phyloP scores from a whole-genome alignment of 2,797 vertebrate species.

The Pangasius djambal region DNA sequence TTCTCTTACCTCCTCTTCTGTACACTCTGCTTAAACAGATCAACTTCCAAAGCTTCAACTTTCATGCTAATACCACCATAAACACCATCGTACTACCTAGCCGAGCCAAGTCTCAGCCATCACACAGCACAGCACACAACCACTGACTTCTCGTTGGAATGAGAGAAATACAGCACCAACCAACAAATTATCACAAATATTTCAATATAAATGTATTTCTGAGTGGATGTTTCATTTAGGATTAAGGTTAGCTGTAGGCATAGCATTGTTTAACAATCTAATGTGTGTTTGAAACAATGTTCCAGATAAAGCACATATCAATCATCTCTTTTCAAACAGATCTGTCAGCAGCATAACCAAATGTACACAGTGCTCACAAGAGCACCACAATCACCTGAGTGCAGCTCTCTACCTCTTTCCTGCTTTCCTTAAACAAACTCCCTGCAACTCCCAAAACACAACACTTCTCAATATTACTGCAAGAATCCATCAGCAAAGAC shows the following conservation, averaged over 20 bases:
- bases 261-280: not conserved
- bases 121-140: not conserved
- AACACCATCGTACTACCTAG: not conserved
- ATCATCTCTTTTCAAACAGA: conserved; percentile 17
- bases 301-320: not conserved
- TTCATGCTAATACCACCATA: not conserved
- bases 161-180: not conserved
- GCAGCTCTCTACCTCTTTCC: not conserved
- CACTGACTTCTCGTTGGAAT: not conserved
- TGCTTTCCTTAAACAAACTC: conserved; percentile 7
- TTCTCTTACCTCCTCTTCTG: not conserved
- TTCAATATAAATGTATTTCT: not conserved
- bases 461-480: not conserved
- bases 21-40: not conserved
- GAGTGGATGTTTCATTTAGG: not conserved
- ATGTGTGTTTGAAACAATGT: not conserved
- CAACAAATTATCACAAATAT: not conserved
- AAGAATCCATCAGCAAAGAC: not conserved
- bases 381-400: not conserved
- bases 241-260: not conserved
- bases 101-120: not conserved
- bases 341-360: not conserved
- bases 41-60: not conserved
- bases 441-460: not conserved
- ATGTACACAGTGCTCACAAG: conserved; percentile 10